Base-by-base conservation (phyloP, 2,888 invertebrate species). In the Serrognathus titanus region DNA sequence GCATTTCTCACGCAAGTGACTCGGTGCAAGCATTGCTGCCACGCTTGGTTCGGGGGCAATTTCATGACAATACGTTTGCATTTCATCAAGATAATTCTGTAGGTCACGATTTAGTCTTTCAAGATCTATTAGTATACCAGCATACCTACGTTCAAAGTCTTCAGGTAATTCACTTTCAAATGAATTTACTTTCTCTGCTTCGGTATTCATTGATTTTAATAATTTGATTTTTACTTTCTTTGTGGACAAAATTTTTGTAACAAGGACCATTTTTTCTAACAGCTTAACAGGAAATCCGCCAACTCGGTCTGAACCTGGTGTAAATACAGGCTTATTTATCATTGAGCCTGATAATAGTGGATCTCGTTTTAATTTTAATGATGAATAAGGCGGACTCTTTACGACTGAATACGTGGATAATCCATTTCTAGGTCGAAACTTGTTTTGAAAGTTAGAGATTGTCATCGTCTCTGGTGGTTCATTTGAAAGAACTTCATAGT, bases 401-500 rank as follows among this genome's bases (percentile, higher is more conserved):
- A 80, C 69, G 60, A 81, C 80, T 43, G 82, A 79, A 57, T 82
- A 79, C 61, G 83, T 83, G 60, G 85, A 84, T 62, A 82, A 75
- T 12, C 84, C 81, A 69, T 84, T 85, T 50, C 88, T 82, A 3
- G 90, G 89, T 60, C 91, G 83, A 68, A 90, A 89, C 70, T 90
- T 89, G 69, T 89, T 89, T 61, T 89, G 86, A 71, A 95, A 89
- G 61, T 90, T 90, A 39, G 90, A 86, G 40, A 96, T 81, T 49
- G 92, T 89, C 69, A 97, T 88, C 20, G 94, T 95, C 73, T 97
- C 97, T 43, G 92, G 90, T 43, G 90, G 87, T 68, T 95, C 95
- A 76, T 94, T 94, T 1, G 94, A 94, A 75, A 96, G 81, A 61
- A 97, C 97, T 84, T 97, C 97, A 80, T 89, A 95, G 79, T 98